phyloP scores from a whole-genome alignment of 2,797 vertebrate genomes.

The Lepilemur ruficaudatus region DNA sequence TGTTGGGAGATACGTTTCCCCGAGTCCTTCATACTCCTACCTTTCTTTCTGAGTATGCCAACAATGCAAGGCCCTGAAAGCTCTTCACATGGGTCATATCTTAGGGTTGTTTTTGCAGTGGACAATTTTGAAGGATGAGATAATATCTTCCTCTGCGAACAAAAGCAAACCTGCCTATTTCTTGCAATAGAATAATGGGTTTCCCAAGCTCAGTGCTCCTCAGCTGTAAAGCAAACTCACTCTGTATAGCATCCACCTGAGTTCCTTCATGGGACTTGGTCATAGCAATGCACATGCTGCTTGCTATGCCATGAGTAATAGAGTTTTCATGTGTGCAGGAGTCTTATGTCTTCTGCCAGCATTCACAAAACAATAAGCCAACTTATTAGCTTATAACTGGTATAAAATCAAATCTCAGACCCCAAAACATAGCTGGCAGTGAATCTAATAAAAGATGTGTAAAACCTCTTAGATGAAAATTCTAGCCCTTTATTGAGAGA shows the following conservation, averaged over 20 bases:
- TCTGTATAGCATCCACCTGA: not conserved
- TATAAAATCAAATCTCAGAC: constrained; percentile 31
- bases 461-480: constrained; percentile 13
- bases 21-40: not conserved
- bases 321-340: not conserved
- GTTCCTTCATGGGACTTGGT: not conserved
- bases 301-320: not conserved
- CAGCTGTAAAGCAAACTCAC: not conserved
- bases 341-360: not conserved
- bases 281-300: not conserved
- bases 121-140: not conserved
- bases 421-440: not conserved
- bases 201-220: not conserved
- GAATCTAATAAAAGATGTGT: constrained; percentile 16
- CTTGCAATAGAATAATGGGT: not conserved
- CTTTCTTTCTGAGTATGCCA: not conserved
- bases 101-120: not conserved
- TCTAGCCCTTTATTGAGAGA: not conserved
- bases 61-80: not conserved
- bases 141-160: not conserved
- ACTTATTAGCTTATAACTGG: not conserved
- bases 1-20: not conserved
- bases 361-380: not conserved
- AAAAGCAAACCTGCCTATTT: not conserved
- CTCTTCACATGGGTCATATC: not conserved